Base-by-base conservation (phyloP, 2,888 invertebrate species). In the Agriopis leucophaearia region DNA sequence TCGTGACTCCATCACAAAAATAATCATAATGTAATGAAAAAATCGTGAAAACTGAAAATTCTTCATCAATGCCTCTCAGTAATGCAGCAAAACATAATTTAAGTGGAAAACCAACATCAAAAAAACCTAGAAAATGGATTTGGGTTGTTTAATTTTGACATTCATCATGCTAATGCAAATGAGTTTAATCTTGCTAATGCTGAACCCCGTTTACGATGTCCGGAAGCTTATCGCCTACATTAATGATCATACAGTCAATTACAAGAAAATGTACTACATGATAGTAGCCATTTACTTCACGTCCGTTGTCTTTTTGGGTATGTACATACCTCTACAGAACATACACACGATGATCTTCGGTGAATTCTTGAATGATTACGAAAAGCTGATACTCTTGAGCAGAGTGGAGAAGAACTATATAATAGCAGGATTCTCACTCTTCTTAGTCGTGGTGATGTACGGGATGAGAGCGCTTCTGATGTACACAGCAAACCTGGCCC, bases 341-440 rank as follows among this genome's bases (percentile, higher is more conserved):
- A 80, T 91, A 6, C 78, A 86, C 63, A 76, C 68, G 13, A 65
- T 92, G 45, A 85, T 89, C 13, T 83, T 84, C 13, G 68, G 58
- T 1, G 71, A 76, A 2, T 42, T 70, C 1, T 57, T 86, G 0
- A 76, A 78, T 10, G 81, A 87, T 1, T 77, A 81, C 45, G 86
- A 92, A 0, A 91, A 89, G 69, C 5, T 86, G 8, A 52, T 82
- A 0, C 54, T 89, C 1, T 66, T 91, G 1, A 83, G 78, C 55
- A 81, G 78, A n/a, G 78, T 88, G 0, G 90, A 91, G 66, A 90
- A 87, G 77, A 88, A 88, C 64, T 92, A 91, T 64, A 82, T 88
- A 0, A 83, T 90, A 13, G 85, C 91, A 64, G 91, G 91, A n/a
- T 91, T 90, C 60, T 92, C 92, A 0, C 78, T 92, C n/a, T 91